Percentiles rank a stretch among this genome's conserved stretches.
Evolutionary conservation across 2,888 invertebrate species (phyloP).

Genomic region (Syritta pipiens): DNA sequence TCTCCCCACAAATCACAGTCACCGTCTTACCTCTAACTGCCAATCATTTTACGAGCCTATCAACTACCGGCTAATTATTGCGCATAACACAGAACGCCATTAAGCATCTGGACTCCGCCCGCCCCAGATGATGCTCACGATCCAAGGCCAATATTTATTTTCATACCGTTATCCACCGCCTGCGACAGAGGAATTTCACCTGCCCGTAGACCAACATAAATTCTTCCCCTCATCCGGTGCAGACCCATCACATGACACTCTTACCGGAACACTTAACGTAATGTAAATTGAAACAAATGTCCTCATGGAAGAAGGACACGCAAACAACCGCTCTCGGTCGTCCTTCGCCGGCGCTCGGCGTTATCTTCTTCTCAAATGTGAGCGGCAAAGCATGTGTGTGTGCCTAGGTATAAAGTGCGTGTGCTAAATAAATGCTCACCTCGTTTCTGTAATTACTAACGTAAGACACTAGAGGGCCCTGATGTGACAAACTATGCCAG

Average conservation of each 20-base stretch:
- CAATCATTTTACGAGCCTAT: no score
- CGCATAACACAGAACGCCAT: no score
- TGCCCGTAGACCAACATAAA: neutral
- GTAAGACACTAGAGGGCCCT: constrained; percentile 5
- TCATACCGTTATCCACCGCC: neutral
- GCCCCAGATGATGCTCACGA: constrained; percentile 8
- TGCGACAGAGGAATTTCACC: neutral
- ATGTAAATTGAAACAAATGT: constrained; percentile 44
- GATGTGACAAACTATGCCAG: constrained; percentile 38
- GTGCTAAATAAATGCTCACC: constrained; percentile 40
- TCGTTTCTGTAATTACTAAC: constrained; percentile 45
- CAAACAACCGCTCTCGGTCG: constrained; percentile 10
- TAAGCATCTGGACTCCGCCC: neutral
- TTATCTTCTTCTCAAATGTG: no score
- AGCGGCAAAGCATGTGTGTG: no score
- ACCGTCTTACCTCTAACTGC: no score
- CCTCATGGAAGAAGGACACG: constrained; percentile 16
- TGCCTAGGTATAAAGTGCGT: no score
- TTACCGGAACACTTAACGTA: constrained; percentile 26
- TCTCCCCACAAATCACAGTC: no score
- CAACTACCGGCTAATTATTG: no score
- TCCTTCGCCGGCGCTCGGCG: no score
- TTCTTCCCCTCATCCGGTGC: neutral
- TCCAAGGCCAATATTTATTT: neutral
- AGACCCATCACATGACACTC: constrained; percentile 2